phyloP scores from a whole-genome alignment of 2,797 vertebrate species.

The Enteromius afrohamiltoni region DNA sequence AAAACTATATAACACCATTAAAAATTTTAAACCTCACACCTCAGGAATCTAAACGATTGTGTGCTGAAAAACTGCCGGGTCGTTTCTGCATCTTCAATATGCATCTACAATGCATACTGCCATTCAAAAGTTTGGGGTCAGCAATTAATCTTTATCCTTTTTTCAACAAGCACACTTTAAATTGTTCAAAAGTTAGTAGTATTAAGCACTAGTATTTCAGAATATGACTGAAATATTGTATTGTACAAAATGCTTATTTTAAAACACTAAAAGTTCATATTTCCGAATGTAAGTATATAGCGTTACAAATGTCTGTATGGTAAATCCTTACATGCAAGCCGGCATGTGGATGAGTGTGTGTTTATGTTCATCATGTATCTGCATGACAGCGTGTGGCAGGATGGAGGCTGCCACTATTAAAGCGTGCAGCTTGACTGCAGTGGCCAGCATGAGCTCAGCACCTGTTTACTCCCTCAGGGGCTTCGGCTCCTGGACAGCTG shows the following conservation, averaged over 20 bases:
- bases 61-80: neutral
- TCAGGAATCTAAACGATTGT: conserved; percentile 7
- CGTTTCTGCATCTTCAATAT: neutral
- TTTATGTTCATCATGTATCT: neutral
- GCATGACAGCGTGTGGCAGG: conserved; percentile 65
- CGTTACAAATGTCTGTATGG: neutral
- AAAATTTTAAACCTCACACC: neutral
- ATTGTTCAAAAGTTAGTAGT: neutral
- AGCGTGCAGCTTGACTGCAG: conserved; percentile 68
- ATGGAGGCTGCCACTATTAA: conserved; percentile 64
- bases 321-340: neutral
- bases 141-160: neutral
- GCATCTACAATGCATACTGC: neutral
- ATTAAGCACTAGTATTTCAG: no score
- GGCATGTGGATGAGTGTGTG: conserved; percentile 49
- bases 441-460: conserved; percentile 69
- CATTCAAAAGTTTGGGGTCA: neutral
- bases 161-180: neutral
- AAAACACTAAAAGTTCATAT: neutral
- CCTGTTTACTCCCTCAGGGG: conserved; percentile 77
- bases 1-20: no score
- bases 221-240: neutral
- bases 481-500: conserved; percentile 76
- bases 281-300: neutral
- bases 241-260: neutral